Base-by-base conservation (phyloP, 2,888 invertebrate species). In the Cordilura impudica region DNA sequence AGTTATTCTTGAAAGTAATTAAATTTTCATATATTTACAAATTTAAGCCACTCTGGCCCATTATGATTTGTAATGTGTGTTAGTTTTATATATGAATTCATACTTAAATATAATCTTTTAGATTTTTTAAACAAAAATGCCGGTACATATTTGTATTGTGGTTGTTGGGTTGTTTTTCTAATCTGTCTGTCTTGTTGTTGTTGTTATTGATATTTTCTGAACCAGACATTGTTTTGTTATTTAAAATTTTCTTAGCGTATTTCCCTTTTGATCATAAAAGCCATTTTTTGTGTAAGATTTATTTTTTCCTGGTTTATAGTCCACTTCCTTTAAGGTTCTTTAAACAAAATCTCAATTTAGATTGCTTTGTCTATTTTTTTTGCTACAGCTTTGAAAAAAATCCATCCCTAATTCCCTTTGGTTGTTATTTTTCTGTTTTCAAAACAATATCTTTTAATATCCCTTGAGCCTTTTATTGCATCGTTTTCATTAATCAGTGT, bases 121-220 rank as follows among this genome's bases (percentile, higher is more conserved):
- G 66, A 65, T 71, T 66, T 39, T 53, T 70, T 35, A 49, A 43
- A 47, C 7, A 18, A 60, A 66, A 71, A 66, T 67, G 72, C 72
- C 79, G 71, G 71, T 54, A 26, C 14, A 19, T n/a, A n/a, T 12
- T 14, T 12, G 12, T 70, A 47, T 66, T 19, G 18, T 51, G n/a
- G 18, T 63, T 70, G 56, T 65, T 43, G 16, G 26, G 31, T 56
- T 35, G 2, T 35, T 56, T 56, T 35, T 51, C 51, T 51, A 26
- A 2, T 51, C n/a, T 21, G 19, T 19, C 35, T 56, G 21, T 56
- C 54, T 29, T 12, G 7, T 29, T 49, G 21, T 18, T 10, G 31
- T 61, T 75, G 49, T 65, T 31, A 71, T 65, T 66, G 45, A 35
- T 71, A 65, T 71, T 35, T 63, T 21, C n/a, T 21, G 58, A 60